Evolutionary conservation across 2,113 vertebrate species (phyloP), one percentile per base, ranked within the genome.

Genomic region (Paracanthobrama guichenoti): DNA sequence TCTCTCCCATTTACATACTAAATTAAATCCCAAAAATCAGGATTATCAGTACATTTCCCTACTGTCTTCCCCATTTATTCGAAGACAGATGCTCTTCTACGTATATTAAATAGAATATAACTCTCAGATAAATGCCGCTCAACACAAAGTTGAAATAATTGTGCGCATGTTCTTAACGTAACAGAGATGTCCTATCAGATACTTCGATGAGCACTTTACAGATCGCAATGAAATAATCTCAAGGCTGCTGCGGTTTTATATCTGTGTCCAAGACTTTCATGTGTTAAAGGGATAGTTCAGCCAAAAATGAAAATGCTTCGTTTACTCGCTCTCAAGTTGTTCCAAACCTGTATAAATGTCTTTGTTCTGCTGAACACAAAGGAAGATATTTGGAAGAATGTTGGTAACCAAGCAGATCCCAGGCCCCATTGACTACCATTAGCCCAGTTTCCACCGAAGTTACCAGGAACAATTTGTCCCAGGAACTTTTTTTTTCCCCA

Each of bases 1-100:
- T 55, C 84, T 79, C 72, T 69, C 26, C 16, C 74, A 60, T 24
- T 83, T 69, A 82, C 22, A 81, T 66, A 86, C 42, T 82, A 60
- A 72, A n/a, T 62, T 6, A 66, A 75, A 48, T 73, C 42, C 46
- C 24, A 42, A n/a, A n/a, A 71, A 42, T 35, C 60, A 6, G 14
- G 64, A 67, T 67, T 67, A 35, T 28, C 77, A 39, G 31, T n/a
- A 79, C 20, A 59, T 67, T 22, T 72, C 46, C 50, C n/a, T 64
- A 53, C 9, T 2, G 59, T 28, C 39, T 72, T 72, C 6, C 13
- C 16, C 1, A 60, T 80, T 69, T 35, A 20, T 50, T 76, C 42
- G 5, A 62, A 46, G 24, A 10, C 42, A 42, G 9, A 81, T 44
- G 39, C 69, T 73, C 53, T 44, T 31, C 3, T 26, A 86, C 1